Percentiles rank a stretch among this genome's conserved stretches.
Conservation (phyloP, 2,888 invertebrate genomes). For the Uropetala carovei region DNA sequence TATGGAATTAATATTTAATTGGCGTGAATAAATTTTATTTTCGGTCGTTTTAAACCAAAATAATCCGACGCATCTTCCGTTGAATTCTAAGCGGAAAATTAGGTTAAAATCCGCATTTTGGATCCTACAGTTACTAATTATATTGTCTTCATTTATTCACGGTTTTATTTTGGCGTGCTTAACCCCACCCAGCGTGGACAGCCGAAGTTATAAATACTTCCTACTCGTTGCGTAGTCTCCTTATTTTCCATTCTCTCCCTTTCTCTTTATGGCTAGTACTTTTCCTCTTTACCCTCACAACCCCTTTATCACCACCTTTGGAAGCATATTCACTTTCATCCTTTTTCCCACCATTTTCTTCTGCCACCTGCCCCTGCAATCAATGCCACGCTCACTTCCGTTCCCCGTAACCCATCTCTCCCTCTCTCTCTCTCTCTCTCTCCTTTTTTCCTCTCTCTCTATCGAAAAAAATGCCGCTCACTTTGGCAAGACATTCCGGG, state of each 20-base stretch:
- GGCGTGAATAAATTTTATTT: too few species aligned
- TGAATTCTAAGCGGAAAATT: too few species aligned
- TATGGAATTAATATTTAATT: too few species aligned
- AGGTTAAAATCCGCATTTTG: too few species aligned
- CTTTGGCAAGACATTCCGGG: too few species aligned
- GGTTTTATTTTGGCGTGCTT: too few species aligned
- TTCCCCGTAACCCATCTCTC: background rate
- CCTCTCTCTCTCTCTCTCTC: background rate
- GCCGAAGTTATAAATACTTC: background rate
- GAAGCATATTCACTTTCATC: conserved; percentile 6
- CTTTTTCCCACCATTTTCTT: background rate
- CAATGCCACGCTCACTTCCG: background rate
- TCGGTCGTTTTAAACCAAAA: too few species aligned
- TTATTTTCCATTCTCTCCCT: background rate
- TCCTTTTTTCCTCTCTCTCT: background rate
- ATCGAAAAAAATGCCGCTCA: too few species aligned
- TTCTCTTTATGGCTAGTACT: background rate
- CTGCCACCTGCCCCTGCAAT: background rate
- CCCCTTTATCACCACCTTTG: conserved; percentile 9
- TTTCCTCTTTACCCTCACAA: background rate
- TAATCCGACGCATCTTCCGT: too few species aligned
- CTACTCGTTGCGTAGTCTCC: background rate
- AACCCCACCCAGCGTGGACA: background rate
- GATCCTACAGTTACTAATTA: too few species aligned
- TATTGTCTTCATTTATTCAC: too few species aligned